Evolutionary conservation across 1,140 invertebrate genomes (phyloP), one percentile per base, ranked within the genome.

Genomic region (Pseudachorutes palmiensis): DNA sequence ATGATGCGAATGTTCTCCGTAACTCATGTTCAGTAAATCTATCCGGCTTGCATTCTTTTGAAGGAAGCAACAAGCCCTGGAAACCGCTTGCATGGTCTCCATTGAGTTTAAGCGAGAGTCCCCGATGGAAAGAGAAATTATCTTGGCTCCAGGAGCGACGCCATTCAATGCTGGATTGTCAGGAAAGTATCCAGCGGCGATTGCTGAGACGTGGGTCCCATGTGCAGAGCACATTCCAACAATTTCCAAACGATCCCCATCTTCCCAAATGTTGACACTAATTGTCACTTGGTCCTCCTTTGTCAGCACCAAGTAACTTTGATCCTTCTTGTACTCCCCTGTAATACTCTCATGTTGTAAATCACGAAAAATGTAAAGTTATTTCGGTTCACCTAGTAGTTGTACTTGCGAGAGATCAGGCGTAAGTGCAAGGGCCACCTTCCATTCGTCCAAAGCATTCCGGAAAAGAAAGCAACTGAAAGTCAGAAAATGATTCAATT

Each of bases 1-100:
- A 64, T 51, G 95, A 79, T 94, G 88, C 19, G 90, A 83, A 74
- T 91, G 89, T 81, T 99, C 97, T 26, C 96, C 96, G 76, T 97
- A 99, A 76, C 94, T 97, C 90, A 97, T 97, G 79, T 99, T 99
- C 63, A 98, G 92, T 0, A 98, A 86, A 77, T 98, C 88, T 70
- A 92, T 81, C 69, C 76, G 79, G 57, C 81, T 76, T 65, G 80
- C 78, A n/a, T 86, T 79, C 75, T 89, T 84, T 86, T 92, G 91
- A 24, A 92, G 81, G 77, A 87, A 86, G 69, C 90, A 89, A 82
- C 97, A 95, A 22, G 94, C 94, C 70, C 95, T 80, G 0, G 93
- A 87, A 1, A 99, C 76, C 0, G 91, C 90, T 0, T 92, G 88
- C 19, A 94, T 94, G 89, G 96, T 98, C 82, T 99, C 97, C 95